Conservation (phyloP, 2,888 invertebrate genomes). For the Drosophila mulleri region DNA sequence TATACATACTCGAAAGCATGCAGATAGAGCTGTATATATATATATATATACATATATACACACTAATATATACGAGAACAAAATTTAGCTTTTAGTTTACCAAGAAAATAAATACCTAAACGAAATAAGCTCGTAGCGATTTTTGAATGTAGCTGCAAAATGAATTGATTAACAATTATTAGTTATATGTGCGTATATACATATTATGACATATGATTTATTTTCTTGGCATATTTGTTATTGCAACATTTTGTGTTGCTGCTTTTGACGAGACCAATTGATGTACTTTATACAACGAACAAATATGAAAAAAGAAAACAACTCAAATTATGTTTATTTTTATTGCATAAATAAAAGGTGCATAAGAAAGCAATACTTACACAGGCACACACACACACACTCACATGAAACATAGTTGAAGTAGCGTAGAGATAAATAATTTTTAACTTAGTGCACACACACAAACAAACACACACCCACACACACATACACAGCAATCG, state of each 20-base stretch:
- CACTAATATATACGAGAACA: conserved; percentile 20
- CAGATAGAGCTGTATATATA: conserved; percentile 29
- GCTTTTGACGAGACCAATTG: conserved; percentile 81
- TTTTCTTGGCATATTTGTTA: conserved; percentile 73
- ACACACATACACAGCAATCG: conserved; percentile 29
- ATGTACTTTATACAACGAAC: conserved; percentile 79
- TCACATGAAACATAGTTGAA: conserved; percentile 52
- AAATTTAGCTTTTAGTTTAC: conserved; percentile 62
- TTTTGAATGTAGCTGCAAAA: conserved; percentile 77
- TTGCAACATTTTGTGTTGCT: conserved; percentile 76
- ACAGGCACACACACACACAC: conserved; percentile 14
- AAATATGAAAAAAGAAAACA: conserved; percentile 21
- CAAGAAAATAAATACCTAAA: conserved; percentile 32
- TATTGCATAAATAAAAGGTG: conserved; percentile 39
- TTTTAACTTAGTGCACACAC: conserved; percentile 74
- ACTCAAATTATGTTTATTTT: conserved; percentile 76
- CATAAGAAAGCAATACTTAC: conserved; percentile 61
- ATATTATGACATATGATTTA: conserved; percentile 36
- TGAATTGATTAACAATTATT: conserved; percentile 71
- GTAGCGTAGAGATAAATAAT: conserved; percentile 69
- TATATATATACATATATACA: conserved; percentile 38
- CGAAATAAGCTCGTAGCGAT: conserved; percentile 64
- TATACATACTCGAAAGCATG: conserved; percentile 26
- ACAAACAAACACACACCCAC: background rate
- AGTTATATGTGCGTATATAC: conserved; percentile 54